phyloP scores from a whole-genome alignment of 2,888 invertebrate genomes.

The Oxytorus armatus region DNA sequence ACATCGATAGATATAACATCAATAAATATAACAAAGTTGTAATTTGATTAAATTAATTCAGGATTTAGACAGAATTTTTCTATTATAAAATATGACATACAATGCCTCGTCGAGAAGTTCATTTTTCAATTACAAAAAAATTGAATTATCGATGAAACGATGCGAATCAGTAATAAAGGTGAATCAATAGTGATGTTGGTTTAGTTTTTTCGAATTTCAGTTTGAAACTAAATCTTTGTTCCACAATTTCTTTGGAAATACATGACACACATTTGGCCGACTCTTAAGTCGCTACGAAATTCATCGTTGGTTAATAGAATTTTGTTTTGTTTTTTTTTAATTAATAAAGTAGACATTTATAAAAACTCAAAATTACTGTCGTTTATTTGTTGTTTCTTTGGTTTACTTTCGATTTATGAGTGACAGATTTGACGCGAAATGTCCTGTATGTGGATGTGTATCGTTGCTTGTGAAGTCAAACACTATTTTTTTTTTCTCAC shows the following conservation, averaged over 20 bases:
- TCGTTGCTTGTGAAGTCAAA: slow-evolving; percentile 39
- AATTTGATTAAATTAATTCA: background rate
- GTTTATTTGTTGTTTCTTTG: too few relatives aligned
- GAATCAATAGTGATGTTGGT: too few relatives aligned
- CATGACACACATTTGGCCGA: background rate
- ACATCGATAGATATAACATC: too few relatives aligned
- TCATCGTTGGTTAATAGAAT: too few relatives aligned
- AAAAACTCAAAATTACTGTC: too few relatives aligned
- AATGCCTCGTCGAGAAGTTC: too few relatives aligned
- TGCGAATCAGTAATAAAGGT: too few relatives aligned
- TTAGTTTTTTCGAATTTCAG: background rate
- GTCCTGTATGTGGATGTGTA: slow-evolving; percentile 2
- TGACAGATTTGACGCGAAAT: slow-evolving; percentile 4
- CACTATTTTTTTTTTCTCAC: slow-evolving; percentile 35
- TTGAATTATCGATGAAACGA: background rate
- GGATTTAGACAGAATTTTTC: background rate
- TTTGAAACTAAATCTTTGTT: background rate
- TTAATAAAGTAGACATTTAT: background rate
- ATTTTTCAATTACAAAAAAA: background rate
- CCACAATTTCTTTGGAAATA: background rate
- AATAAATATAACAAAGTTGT: background rate
- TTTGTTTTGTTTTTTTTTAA: background rate
- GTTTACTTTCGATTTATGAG: background rate
- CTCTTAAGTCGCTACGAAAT: background rate
- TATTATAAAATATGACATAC: too few relatives aligned